These are phyloP conservation scores for Crypturellus tataupa DNA, from an alignment of 2,797 vertebrate genomes.

Conservation along the genomic window DNA sequence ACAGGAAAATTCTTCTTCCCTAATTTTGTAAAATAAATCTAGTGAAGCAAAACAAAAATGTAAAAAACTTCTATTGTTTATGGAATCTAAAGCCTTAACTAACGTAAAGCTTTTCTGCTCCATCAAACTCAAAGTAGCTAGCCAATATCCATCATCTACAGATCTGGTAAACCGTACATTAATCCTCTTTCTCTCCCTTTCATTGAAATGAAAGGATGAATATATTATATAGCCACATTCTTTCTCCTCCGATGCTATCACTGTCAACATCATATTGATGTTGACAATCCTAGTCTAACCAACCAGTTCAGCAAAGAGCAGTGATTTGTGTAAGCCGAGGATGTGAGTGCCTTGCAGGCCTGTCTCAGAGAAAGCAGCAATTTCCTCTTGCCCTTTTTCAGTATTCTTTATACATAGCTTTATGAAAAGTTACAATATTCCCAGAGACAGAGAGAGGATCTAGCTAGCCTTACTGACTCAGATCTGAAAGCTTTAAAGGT, in stretches of 20 bases:
- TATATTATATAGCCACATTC: neutral
- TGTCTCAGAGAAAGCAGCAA: constrained; percentile 50
- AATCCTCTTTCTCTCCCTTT: neutral
- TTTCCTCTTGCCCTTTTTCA: constrained; percentile 74
- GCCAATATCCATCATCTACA: neutral
- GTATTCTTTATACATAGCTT: constrained; percentile 67
- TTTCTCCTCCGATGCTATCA: neutral
- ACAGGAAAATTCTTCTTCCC: neutral
- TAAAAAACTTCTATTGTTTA: neutral
- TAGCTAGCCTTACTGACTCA: constrained; percentile 63
- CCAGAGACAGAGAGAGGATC: constrained; percentile 73
- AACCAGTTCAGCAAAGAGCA: neutral
- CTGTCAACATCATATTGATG: neutral
- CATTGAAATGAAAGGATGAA: neutral
- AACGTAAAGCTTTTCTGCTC: neutral
- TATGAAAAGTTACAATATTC: constrained; percentile 73
- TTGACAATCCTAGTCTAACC: neutral
- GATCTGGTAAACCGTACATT: neutral
- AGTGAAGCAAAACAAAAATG: neutral
- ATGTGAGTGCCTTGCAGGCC: constrained; percentile 28
- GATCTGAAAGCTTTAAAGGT: constrained; percentile 79
- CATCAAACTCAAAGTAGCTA: neutral
- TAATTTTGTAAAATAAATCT: neutral
- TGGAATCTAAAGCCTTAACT: neutral
- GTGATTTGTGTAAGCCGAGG: constrained; percentile 46